phyloP scores from a whole-genome alignment of 23 tunicate species.

The Halocynthia roretzi region DNA sequence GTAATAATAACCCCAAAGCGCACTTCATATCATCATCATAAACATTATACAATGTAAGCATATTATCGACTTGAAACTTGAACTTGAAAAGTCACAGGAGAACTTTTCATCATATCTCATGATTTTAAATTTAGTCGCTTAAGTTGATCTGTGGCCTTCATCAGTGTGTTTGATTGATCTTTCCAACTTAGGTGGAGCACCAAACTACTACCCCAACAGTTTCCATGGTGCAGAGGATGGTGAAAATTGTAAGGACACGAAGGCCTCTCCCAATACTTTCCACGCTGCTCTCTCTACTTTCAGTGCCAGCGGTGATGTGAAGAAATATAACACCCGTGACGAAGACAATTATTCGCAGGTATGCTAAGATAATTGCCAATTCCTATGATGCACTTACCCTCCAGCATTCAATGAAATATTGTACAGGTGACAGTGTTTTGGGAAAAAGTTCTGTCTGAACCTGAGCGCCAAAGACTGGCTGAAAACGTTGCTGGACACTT shows the following conservation, averaged over 20 bases:
- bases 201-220: constrained; percentile 98
- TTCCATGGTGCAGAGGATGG: constrained; percentile 85
- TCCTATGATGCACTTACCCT: background rate
- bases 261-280: too few relatives aligned
- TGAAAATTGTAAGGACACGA: constrained; percentile 5
- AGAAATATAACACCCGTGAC: constrained; percentile 74
- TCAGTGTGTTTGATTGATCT: too few relatives aligned
- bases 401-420: background rate
- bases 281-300: constrained; percentile 10
- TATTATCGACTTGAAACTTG: too few relatives aligned
- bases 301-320: constrained; percentile 47
- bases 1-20: too few relatives aligned
- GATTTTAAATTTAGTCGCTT: too few relatives aligned
- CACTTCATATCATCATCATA: too few relatives aligned
- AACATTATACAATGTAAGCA: too few relatives aligned
- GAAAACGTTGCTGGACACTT: constrained; percentile 88
- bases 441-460: constrained; percentile 64
- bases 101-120: too few relatives aligned
- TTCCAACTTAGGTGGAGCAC: constrained; percentile 44
- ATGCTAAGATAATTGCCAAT: background rate
- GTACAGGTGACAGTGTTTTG: constrained; percentile 57
- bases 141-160: too few relatives aligned
- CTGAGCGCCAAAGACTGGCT: constrained; percentile 77
- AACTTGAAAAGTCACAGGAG: too few relatives aligned
- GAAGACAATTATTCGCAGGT: constrained; percentile 94